These are phyloP conservation scores for Palythoa caribaeorum DNA, from an alignment of 92 coral and sea anemone genomes.

Conservation along the genomic window DNA sequence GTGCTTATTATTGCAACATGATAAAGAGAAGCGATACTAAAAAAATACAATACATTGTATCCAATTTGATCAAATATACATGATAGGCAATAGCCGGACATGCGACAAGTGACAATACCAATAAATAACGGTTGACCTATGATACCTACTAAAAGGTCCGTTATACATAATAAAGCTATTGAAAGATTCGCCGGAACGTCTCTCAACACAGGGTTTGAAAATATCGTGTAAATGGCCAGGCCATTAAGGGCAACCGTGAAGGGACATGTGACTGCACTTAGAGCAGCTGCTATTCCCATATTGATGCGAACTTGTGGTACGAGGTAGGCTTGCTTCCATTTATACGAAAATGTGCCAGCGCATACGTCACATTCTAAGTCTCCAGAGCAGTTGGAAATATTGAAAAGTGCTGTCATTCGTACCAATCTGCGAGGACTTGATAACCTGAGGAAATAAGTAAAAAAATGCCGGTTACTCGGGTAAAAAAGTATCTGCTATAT, in stretches of 20 bases:
- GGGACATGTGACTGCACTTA: background rate
- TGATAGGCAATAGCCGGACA: background rate
- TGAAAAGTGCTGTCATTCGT: background rate
- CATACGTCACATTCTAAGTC: background rate
- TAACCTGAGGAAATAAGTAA: background rate
- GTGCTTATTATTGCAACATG: background rate
- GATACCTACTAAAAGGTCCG: background rate
- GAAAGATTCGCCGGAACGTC: background rate
- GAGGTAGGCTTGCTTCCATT: background rate
- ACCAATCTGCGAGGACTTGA: background rate
- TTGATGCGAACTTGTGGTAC: background rate
- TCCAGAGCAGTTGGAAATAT: background rate
- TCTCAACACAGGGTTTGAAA: background rate
- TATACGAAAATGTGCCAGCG: background rate
- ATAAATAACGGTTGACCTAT: slow-evolving; percentile 11
- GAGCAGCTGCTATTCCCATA: background rate
- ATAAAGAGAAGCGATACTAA: background rate
- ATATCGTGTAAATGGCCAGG: background rate
- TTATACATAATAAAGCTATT: background rate
- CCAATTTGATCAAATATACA: background rate
- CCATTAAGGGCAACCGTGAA: background rate
- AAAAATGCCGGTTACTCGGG: too few relatives aligned
- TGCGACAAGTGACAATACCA: background rate
- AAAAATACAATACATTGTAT: too few relatives aligned
- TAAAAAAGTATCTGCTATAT: too few relatives aligned